Conservation (phyloP, 1,140 invertebrate species). For the Brachionus koreanus region DNA sequence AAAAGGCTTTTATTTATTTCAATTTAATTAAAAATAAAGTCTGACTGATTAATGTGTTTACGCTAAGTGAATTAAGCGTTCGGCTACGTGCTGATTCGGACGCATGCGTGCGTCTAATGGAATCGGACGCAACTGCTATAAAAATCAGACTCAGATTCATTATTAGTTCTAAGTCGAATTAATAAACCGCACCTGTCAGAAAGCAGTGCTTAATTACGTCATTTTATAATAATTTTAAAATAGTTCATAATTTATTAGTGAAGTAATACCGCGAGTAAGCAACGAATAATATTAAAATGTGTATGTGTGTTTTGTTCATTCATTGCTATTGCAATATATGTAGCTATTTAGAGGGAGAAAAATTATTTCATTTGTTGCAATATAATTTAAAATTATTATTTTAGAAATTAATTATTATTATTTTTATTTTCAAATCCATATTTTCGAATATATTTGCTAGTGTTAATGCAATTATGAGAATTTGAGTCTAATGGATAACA, state of each 20-base stretch:
- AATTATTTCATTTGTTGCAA: neutral
- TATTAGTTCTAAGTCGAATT: neutral
- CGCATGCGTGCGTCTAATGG: neutral
- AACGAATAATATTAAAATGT: neutral
- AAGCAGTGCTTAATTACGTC: neutral
- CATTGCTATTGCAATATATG: neutral
- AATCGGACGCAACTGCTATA: neutral
- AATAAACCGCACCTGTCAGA: neutral
- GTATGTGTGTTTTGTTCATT: neutral
- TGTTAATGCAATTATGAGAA: neutral
- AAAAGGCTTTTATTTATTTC: neutral
- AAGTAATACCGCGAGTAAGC: neutral
- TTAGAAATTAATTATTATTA: constrained; percentile 34
- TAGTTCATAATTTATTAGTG: constrained; percentile 4
- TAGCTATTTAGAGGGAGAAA: neutral
- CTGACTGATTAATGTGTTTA: neutral
- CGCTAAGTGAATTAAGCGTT: neutral
- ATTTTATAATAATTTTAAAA: neutral
- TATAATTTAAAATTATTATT: neutral
- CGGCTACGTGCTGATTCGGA: neutral
- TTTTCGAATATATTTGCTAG: neutral
- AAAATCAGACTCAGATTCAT: neutral
- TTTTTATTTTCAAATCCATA: constrained; percentile 27
- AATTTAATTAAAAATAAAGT: neutral
- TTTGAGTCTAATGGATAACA: neutral